Evolutionary conservation across 2,113 vertebrate species (phyloP).

Genomic region (Brevimyrus niger): DNA sequence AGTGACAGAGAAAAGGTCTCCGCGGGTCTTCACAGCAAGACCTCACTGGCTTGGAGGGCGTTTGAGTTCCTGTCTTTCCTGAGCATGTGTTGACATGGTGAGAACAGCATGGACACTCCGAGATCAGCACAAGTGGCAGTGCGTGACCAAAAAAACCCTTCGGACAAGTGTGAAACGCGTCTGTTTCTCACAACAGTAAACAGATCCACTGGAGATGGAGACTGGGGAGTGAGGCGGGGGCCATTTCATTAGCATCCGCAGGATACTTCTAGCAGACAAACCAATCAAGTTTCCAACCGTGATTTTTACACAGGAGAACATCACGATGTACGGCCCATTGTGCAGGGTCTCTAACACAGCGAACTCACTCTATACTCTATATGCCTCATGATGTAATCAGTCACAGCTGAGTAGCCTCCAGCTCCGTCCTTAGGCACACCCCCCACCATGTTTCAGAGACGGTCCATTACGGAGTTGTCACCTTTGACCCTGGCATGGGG

Average conservation of each 20-base stretch:
- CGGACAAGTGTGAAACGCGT: background rate
- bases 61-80: background rate
- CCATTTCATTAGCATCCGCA: background rate
- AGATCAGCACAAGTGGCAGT: background rate
- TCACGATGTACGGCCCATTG: background rate
- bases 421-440: background rate
- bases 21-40: background rate
- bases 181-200: background rate
- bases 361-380: background rate
- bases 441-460: background rate
- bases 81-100: background rate
- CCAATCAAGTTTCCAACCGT: background rate
- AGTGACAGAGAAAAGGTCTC: background rate
- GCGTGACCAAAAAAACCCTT: background rate
- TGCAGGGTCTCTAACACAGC: background rate
- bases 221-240: background rate
- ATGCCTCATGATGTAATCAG: background rate
- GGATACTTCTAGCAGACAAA: background rate
- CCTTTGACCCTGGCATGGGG: background rate
- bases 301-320: background rate
- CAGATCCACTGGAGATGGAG: background rate
- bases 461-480: background rate
- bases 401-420: background rate
- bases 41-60: background rate
- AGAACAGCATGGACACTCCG: background rate